A percentile compares a stretch with the other conserved stretches of the same genome.
These are phyloP conservation scores for Lordiphosa andalusiaca DNA, from an alignment of 2,888 invertebrate genomes.

Conservation along the genomic window DNA sequence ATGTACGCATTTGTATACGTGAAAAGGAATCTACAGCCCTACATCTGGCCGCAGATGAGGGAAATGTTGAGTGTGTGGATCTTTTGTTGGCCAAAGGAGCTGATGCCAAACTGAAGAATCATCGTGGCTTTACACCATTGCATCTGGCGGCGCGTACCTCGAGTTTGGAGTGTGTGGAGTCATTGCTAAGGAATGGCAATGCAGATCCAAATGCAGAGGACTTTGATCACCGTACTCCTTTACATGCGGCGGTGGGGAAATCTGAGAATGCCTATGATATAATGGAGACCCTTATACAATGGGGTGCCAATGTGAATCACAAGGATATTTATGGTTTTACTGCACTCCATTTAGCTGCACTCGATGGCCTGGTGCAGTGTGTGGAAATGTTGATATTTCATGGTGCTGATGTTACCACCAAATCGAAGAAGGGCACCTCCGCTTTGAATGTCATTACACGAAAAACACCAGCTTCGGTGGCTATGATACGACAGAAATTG, in stretches of 20 bases:
- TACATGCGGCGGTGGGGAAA: constrained; percentile 92
- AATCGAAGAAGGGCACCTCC: constrained; percentile 92
- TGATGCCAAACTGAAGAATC: constrained; percentile 87
- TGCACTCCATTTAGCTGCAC: constrained; percentile 90
- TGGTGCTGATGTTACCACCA: constrained; percentile 93
- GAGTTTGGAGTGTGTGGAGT: constrained; percentile 90
- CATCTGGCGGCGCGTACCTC: constrained; percentile 91
- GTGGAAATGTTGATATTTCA: constrained; percentile 91
- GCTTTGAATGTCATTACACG: constrained; percentile 91
- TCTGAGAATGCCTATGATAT: constrained; percentile 90
- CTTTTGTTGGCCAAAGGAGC: constrained; percentile 88
- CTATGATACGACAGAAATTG: constrained; percentile 90
- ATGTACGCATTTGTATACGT: constrained; percentile 85
- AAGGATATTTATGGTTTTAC: constrained; percentile 93
- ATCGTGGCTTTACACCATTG: constrained; percentile 90
- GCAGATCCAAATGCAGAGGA: constrained; percentile 90
- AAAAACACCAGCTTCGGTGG: constrained; percentile 92
- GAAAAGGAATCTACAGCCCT: constrained; percentile 89
- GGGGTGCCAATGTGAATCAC: constrained; percentile 91
- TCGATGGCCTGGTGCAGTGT: constrained; percentile 91
- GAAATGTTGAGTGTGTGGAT: constrained; percentile 90
- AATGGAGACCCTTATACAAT: constrained; percentile 88
- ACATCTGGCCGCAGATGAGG: constrained; percentile 93
- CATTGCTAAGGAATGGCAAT: constrained; percentile 86
- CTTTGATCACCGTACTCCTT: constrained; percentile 89